A percentile compares a stretch with the other conserved stretches of the same genome.
These are phyloP conservation scores for Ictalurus furcatus DNA, from an alignment of 2,113 vertebrate genomes.

Conservation along the genomic window DNA sequence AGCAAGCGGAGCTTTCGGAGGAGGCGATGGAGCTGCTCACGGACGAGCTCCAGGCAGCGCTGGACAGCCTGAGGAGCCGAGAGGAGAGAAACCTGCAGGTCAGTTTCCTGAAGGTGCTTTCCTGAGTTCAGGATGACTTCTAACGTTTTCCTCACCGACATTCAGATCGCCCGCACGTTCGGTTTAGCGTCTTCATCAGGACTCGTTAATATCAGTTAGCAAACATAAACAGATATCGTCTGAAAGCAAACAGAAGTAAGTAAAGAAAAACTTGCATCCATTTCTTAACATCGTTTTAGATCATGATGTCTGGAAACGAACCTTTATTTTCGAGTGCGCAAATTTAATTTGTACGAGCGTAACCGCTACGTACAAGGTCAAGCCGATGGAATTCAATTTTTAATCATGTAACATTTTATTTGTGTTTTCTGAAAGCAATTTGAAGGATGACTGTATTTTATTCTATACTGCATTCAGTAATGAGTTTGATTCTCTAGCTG, in stretches of 20 bases:
- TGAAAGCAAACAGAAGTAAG: not conserved
- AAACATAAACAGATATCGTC: not conserved
- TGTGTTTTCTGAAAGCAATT: constrained; percentile 77
- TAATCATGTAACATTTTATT: constrained; percentile 82
- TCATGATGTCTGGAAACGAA: constrained; percentile 77
- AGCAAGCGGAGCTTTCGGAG: constrained; percentile 66
- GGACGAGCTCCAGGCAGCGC: constrained; percentile 64
- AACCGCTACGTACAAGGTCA: constrained; percentile 79
- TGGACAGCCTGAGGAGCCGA: constrained; percentile 58
- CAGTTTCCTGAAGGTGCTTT: not conserved
- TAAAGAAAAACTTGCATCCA: not conserved
- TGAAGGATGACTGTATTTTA: constrained; percentile 79
- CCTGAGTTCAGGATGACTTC: not conserved
- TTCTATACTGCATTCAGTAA: constrained; percentile 78
- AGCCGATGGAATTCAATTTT: constrained; percentile 79
- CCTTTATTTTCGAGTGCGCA: constrained; percentile 71
- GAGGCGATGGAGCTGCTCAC: constrained; percentile 67
- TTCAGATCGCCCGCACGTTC: not conserved
- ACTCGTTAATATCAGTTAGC: constrained; percentile 46
- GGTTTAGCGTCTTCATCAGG: constrained; percentile 27
- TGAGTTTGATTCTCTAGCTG: constrained; percentile 72
- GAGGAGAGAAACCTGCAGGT: constrained; percentile 58
- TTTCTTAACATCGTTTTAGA: constrained; percentile 19
- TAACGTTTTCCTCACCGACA: not conserved
- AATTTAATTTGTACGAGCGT: constrained; percentile 81